Evolutionary conservation across 2,113 vertebrate genomes (phyloP).

Genomic region (Hassar affinis): DNA sequence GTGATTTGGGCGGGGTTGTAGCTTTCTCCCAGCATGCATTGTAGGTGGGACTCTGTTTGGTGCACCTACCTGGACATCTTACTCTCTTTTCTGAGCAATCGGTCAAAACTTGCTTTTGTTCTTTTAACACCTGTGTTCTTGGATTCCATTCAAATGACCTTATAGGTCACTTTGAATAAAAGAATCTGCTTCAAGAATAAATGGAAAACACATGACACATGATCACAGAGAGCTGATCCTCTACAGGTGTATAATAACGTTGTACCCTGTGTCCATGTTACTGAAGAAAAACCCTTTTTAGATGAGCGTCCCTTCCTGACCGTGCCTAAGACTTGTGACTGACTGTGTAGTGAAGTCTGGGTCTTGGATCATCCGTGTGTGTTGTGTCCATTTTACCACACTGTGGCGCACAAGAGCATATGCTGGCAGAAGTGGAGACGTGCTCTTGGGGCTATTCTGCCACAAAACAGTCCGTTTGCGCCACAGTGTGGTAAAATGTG

Average conservation of each 20-base stretch:
- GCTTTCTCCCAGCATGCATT: too few relatives aligned
- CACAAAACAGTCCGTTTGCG: neutral
- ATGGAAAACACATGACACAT: neutral
- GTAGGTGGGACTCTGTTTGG: too few relatives aligned
- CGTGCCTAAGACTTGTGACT: neutral
- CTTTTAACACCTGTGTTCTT: neutral
- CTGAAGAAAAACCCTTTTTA: neutral
- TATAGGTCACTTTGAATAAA: neutral
- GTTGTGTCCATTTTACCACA: neutral
- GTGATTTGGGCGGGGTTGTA: too few relatives aligned
- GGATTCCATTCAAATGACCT: neutral
- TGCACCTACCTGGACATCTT: too few relatives aligned
- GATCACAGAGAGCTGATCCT: neutral
- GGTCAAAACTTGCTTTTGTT: neutral
- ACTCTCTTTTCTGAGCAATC: neutral
- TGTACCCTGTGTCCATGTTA: neutral
- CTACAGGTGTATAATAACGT: neutral
- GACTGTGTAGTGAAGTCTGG: neutral
- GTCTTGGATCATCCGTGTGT: neutral
- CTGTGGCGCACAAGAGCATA: neutral
- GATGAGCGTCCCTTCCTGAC: neutral
- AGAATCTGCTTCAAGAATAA: neutral
- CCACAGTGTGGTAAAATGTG: conserved; percentile 14
- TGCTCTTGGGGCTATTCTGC: too few relatives aligned
- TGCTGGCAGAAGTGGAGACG: neutral